Conservation (phyloP, 1,140 invertebrate species). For the Ridgeia piscesae region DNA sequence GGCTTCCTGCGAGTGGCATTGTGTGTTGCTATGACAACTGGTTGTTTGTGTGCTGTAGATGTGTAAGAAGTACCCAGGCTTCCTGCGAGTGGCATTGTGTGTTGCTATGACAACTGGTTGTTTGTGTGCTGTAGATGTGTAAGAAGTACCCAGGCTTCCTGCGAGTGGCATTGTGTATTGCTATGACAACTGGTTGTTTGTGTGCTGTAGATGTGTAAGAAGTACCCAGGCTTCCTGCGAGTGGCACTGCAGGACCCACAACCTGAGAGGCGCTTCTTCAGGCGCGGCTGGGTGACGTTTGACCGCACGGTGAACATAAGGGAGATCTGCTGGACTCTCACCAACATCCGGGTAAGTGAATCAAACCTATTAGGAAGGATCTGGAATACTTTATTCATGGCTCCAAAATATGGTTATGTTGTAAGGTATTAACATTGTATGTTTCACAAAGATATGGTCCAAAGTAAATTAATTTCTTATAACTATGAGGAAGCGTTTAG, state of each 20-base stretch:
- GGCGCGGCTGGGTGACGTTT: slow-evolving; percentile 98
- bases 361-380: background rate
- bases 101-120: background rate
- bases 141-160: slow-evolving; percentile 92
- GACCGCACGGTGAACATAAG: slow-evolving; percentile 96
- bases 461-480: no score
- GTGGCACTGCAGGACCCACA: slow-evolving; percentile 96
- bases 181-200: slow-evolving; percentile 14
- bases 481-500: no score
- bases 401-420: no score
- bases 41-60: no score
- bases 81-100: no score
- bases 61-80: no score
- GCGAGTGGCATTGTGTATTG: slow-evolving; percentile 76
- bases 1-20: no score
- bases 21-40: no score
- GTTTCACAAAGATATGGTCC: no score
- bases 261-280: slow-evolving; percentile 90
- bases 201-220: slow-evolving; percentile 79
- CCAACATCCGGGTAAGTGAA: slow-evolving; percentile 82
- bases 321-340: slow-evolving; percentile 98
- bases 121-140: slow-evolving; percentile 73
- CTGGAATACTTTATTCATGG: no score
- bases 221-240: slow-evolving; percentile 92
- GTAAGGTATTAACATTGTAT: no score